phyloP scores from a whole-genome alignment of 2,888 invertebrate species.

The Dasysyrphus albostriatus region DNA sequence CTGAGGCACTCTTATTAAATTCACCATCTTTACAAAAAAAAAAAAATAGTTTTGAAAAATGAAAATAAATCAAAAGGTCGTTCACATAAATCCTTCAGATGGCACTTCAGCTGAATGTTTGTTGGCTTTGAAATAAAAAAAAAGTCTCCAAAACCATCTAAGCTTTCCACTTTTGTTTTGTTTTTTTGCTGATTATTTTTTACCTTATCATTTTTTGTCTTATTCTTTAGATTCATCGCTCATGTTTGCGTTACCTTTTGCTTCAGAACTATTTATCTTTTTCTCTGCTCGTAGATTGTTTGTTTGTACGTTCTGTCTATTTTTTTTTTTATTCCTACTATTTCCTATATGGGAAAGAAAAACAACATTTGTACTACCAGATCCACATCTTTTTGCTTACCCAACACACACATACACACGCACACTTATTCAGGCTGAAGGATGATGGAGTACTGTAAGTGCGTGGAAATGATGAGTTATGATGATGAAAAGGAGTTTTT shows the following conservation, averaged over 20 bases:
- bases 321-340: neutral
- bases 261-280: slow-evolving; percentile 64
- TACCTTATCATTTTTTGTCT: neutral
- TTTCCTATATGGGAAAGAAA: neutral
- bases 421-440: slow-evolving; percentile 1
- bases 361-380: neutral
- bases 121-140: neutral
- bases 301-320: slow-evolving; percentile 24
- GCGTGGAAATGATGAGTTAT: slow-evolving; percentile 66
- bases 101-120: slow-evolving; percentile 26
- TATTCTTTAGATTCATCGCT: slow-evolving; percentile 40
- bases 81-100: slow-evolving; percentile 40
- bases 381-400: neutral
- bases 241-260: slow-evolving; percentile 41
- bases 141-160: slow-evolving; percentile 3
- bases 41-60: slow-evolving; percentile 10
- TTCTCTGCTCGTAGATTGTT: slow-evolving; percentile 47
- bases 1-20: neutral
- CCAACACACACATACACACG: slow-evolving; percentile 1
- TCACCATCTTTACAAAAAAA: neutral
- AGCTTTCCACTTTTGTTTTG: slow-evolving; percentile 14
- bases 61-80: slow-evolving; percentile 55
- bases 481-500: slow-evolving; percentile 59
- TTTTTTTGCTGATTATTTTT: neutral
- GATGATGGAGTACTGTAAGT: slow-evolving; percentile 38